Evolutionary conservation across 2,113 vertebrate genomes (phyloP).

Genomic region (Cariama cristata): DNA sequence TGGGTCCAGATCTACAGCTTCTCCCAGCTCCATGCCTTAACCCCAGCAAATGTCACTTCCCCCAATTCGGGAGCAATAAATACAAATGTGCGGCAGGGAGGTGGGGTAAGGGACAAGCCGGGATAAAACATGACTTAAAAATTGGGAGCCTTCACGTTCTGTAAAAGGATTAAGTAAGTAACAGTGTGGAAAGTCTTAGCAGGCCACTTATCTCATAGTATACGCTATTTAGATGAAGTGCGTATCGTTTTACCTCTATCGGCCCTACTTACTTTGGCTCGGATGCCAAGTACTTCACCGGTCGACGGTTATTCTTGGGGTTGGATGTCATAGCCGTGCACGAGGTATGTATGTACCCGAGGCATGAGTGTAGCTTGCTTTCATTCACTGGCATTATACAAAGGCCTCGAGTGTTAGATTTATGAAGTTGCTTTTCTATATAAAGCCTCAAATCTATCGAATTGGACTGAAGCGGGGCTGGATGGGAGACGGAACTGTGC

Average conservation of each 20-base stretch:
- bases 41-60: fast-evolving
- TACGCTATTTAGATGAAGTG: not conserved
- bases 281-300: fast-evolving
- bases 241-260: fast-evolving
- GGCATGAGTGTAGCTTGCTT: not conserved
- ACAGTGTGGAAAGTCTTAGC: not conserved
- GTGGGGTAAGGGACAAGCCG: not conserved
- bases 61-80: too few relatives aligned
- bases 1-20: too few relatives aligned
- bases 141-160: fast-evolving
- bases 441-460: not conserved
- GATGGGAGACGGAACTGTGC: not conserved
- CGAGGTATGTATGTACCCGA: fast-evolving
- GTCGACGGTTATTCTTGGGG: fast-evolving
- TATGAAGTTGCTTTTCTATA: not conserved
- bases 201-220: not conserved
- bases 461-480: not conserved
- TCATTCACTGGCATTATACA: not conserved
- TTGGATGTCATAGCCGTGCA: not conserved
- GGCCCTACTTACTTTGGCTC: not conserved
- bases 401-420: not conserved
- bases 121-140: not conserved
- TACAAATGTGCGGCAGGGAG: fast-evolving
- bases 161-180: not conserved
- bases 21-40: not conserved